Conservation (phyloP, 2,113 vertebrate genomes). For the Poecile atricapillus region DNA sequence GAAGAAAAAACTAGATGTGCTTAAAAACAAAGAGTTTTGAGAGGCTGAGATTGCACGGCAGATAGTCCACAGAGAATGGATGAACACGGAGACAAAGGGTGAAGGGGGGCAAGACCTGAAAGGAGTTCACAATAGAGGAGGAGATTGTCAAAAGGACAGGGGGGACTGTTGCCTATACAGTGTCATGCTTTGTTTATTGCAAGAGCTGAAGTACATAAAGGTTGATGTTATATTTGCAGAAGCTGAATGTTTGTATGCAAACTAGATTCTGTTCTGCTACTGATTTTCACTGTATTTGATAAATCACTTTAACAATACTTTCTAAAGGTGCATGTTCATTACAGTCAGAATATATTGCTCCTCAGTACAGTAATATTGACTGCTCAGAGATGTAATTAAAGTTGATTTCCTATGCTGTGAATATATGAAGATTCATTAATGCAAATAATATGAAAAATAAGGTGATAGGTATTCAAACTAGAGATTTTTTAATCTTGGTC, state of each 20-base stretch:
- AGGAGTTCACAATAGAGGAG: neutral
- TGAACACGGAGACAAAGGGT: neutral
- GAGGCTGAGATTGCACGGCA: neutral
- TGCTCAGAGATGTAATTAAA: neutral
- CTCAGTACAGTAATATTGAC: neutral
- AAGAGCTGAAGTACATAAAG: neutral
- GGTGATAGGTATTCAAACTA: neutral
- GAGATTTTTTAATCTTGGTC: neutral
- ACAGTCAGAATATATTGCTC: neutral
- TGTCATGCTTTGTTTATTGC: neutral
- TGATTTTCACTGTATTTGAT: neutral
- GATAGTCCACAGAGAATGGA: neutral
- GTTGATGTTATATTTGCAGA: neutral
- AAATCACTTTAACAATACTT: neutral
- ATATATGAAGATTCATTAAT: neutral
- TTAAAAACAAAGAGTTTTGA: neutral
- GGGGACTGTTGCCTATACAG: neutral
- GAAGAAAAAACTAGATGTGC: neutral
- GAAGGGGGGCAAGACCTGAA: neutral
- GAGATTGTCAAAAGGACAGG: neutral
- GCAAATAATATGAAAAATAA: neutral
- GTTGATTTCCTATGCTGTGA: constrained; percentile 4
- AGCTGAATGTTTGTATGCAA: neutral
- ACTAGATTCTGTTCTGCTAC: neutral
- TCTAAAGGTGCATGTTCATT: neutral